Conservation (phyloP, 2,888 invertebrate species). For the Epinotia bilunana region DNA sequence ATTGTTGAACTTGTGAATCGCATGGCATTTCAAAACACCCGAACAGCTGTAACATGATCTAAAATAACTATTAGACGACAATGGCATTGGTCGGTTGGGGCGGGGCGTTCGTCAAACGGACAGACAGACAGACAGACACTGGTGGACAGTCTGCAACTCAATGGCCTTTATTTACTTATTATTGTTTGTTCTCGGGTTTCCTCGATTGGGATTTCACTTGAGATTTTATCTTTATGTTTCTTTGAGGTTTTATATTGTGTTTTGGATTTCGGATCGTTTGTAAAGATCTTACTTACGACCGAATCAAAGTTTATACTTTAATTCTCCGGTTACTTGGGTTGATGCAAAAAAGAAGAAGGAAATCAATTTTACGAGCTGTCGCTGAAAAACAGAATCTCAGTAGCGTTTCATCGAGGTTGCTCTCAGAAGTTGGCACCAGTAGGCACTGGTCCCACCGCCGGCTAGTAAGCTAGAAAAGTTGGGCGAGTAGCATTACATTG, state of each 20-base stretch:
- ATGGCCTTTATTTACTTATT: constrained; percentile 38
- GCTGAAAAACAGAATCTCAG: no score
- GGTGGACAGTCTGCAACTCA: background rate
- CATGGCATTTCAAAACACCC: constrained; percentile 22
- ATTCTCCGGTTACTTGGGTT: background rate
- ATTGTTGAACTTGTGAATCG: background rate
- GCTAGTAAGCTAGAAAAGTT: no score
- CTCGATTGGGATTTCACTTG: constrained; percentile 25
- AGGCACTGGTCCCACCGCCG: no score
- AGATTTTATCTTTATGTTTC: constrained; percentile 10
- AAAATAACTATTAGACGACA: constrained; percentile 31
- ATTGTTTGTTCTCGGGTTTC: constrained; percentile 31
- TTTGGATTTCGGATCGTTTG: background rate
- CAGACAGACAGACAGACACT: background rate
- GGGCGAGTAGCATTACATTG: no score
- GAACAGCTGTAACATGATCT: constrained; percentile 18
- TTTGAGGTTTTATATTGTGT: constrained; percentile 2
- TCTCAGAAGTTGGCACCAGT: no score
- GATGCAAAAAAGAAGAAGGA: no score
- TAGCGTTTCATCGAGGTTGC: no score
- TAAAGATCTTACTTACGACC: no score
- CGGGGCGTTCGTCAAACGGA: constrained; percentile 6
- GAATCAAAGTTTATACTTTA: background rate
- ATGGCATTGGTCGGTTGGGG: constrained; percentile 27
- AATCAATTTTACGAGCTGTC: no score